Conservation (phyloP, 2,888 invertebrate genomes). For the Neoaliturus tenellus region DNA sequence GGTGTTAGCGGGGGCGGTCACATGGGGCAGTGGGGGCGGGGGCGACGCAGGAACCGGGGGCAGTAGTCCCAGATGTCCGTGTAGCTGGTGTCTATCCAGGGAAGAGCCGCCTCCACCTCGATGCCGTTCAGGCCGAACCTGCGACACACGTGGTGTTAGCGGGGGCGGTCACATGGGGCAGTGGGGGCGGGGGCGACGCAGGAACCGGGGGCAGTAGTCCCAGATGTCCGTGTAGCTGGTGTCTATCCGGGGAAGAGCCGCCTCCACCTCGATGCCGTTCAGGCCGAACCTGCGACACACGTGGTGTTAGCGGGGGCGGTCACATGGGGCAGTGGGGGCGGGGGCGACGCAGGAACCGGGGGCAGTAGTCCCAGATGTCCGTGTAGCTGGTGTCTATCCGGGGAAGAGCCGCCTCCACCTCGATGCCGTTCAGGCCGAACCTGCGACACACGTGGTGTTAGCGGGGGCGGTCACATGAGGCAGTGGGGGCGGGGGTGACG, state of each 20-base stretch:
- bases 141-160: constrained; percentile 68
- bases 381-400: constrained; percentile 71
- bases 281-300: constrained; percentile 68
- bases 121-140: constrained; percentile 70
- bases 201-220: constrained; percentile 70
- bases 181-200: constrained; percentile 65
- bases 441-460: constrained; percentile 69
- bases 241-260: constrained; percentile 70
- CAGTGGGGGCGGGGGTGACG: constrained; percentile 68
- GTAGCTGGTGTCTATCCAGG: constrained; percentile 70
- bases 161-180: too few relatives aligned
- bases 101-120: constrained; percentile 70
- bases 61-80: constrained; percentile 70
- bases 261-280: constrained; percentile 70
- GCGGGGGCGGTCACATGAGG: constrained; percentile 62
- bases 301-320: constrained; percentile 68
- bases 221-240: constrained; percentile 70
- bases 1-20: constrained; percentile 68
- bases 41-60: constrained; percentile 62
- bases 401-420: constrained; percentile 70
- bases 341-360: constrained; percentile 62
- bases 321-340: too few relatives aligned
- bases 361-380: constrained; percentile 69
- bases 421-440: constrained; percentile 70
- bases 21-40: constrained; percentile 66